Evolutionary conservation across 2,797 vertebrate species (phyloP).

Genomic region (Eulemur mongoz): DNA sequence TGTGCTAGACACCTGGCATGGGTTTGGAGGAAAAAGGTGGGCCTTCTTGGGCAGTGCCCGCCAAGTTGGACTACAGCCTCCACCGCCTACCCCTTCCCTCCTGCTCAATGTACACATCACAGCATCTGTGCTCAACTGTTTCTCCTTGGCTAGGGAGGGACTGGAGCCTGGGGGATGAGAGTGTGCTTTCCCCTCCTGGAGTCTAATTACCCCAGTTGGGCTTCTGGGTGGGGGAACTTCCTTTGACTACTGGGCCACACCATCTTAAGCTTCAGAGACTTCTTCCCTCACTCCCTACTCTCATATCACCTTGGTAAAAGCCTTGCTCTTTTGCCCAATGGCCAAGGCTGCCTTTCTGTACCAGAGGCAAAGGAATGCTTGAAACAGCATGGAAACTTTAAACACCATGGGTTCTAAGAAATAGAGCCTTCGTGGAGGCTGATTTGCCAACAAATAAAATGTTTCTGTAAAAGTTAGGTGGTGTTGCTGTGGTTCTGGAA

Average conservation of each 20-base stretch:
- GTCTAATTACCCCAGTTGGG: neutral
- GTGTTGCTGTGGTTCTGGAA: neutral
- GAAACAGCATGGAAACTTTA: neutral
- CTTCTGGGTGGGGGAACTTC: neutral
- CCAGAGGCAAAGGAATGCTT: neutral
- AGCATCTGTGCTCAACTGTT: neutral
- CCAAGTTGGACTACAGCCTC: neutral
- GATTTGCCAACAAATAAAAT: neutral
- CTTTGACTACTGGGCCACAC: neutral
- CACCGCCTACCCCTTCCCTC: neutral
- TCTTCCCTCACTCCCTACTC: neutral
- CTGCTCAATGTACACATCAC: neutral
- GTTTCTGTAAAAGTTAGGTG: neutral
- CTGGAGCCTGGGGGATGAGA: neutral
- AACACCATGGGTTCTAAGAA: neutral
- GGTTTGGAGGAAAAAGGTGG: slow-evolving; percentile 45
- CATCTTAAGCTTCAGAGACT: neutral
- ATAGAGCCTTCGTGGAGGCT: neutral
- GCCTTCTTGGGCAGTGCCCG: neutral
- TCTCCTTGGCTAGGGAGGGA: neutral
- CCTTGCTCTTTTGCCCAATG: neutral
- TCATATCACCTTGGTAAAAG: neutral
- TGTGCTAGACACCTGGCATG: slow-evolving; percentile 60
- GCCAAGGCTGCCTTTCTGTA: neutral
- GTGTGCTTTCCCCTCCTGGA: neutral